Conservation (phyloP, 2,797 vertebrate genomes). For the Squalus acanthias region DNA sequence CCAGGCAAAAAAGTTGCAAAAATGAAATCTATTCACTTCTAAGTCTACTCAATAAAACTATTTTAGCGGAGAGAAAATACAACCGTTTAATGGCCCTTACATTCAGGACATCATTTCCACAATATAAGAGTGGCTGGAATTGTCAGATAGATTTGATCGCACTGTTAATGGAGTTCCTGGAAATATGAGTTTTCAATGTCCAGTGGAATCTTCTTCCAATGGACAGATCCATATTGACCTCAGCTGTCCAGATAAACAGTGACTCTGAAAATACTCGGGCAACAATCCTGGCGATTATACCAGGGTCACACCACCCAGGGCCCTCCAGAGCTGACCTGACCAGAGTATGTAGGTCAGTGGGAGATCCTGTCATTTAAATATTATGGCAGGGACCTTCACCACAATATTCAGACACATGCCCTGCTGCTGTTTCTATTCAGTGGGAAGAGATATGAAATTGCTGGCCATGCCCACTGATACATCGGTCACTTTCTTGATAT, state of each 20-base stretch:
- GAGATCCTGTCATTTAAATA: neutral
- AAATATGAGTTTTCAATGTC: neutral
- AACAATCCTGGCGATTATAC: neutral
- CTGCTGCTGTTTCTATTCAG: no score
- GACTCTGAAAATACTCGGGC: neutral
- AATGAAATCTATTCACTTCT: neutral
- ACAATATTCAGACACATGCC: neutral
- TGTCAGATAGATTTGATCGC: neutral
- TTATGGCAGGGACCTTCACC: neutral
- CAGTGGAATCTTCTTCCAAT: neutral
- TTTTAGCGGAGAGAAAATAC: neutral
- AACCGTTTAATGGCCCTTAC: neutral
- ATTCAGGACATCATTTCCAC: neutral
- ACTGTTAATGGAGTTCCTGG: neutral
- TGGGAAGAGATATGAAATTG: no score
- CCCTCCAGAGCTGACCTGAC: neutral
- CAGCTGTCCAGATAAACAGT: neutral
- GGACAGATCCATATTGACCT: neutral
- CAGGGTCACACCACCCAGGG: no score
- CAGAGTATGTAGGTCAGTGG: neutral
- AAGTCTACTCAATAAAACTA: neutral
- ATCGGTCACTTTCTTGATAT: no score
- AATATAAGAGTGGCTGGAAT: neutral
- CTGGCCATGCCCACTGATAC: no score
- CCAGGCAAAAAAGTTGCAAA: neutral